Evolutionary conservation across 2,797 vertebrate species (phyloP).

Genomic region (Threskiornis aethiopicus): DNA sequence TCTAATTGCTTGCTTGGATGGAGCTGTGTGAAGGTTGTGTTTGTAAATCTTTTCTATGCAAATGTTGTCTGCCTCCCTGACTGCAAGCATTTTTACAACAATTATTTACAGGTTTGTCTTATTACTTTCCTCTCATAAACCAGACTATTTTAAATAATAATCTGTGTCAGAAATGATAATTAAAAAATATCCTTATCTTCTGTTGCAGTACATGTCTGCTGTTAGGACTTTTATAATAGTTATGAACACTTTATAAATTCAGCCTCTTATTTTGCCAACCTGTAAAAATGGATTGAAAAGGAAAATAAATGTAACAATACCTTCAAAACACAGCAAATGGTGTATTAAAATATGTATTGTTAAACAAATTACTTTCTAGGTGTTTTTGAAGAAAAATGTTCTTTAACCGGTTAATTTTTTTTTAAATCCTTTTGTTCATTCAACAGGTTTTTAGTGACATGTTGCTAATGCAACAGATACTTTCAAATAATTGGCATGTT

Average conservation of each 20-base stretch:
- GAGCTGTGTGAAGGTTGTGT: slow-evolving; percentile 51
- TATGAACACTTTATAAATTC: slow-evolving; percentile 63
- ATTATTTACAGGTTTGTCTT: slow-evolving; percentile 72
- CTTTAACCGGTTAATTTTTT: slow-evolving; percentile 20
- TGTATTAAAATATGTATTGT: slow-evolving; percentile 15
- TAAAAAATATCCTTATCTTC: slow-evolving; percentile 74
- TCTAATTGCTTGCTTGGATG: slow-evolving; percentile 67
- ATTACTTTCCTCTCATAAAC: slow-evolving; percentile 67
- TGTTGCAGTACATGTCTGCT: slow-evolving; percentile 54
- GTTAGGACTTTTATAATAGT: slow-evolving; percentile 56
- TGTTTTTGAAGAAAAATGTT: slow-evolving; percentile 32
- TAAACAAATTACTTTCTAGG: slow-evolving; percentile 50
- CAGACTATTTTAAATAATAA: slow-evolving; percentile 69
- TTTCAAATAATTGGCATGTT: neutral
- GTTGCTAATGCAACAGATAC: slow-evolving; percentile 20
- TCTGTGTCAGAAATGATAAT: slow-evolving; percentile 72
- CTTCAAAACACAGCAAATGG: neutral
- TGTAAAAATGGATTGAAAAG: slow-evolving; percentile 57
- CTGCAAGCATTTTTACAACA: slow-evolving; percentile 72
- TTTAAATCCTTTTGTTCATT: slow-evolving; percentile 39
- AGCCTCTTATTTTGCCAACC: slow-evolving; percentile 49
- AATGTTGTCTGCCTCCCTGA: slow-evolving; percentile 58
- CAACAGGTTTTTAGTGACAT: slow-evolving; percentile 51
- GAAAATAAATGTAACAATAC: slow-evolving; percentile 34
- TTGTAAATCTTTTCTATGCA: slow-evolving; percentile 59